Base-by-base conservation (phyloP, 2,888 invertebrate species). In the Dicyrtomina minuta region DNA sequence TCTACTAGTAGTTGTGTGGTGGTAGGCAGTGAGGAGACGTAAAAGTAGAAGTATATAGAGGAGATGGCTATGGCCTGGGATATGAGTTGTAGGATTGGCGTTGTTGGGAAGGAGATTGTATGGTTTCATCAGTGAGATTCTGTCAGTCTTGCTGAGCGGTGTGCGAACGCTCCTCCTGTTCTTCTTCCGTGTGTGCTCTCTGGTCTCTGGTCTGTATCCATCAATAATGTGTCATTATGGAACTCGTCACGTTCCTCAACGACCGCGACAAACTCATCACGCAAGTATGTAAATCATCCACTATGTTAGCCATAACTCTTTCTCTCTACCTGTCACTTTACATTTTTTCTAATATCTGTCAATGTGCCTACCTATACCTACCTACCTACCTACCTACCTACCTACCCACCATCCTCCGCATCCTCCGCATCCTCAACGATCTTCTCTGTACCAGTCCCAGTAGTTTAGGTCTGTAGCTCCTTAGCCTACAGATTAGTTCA, bases 241-340 rank as follows among this genome's bases (percentile, higher is more conserved):
- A 66, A 59, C 58, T 66, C 46, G 66, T 66, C 59, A 66, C 66
- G 22, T 66, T 66, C 44, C 66, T 66, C 20, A 64, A 49, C 49
- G 66, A 66, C 56, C 66, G 66, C 44, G 66, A 66, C 59, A 66
- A 66, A 66, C 66, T 66, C 66, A 66, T 66, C 44, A 66, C 66
- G 58, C 66, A 66, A 66, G 66, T 66, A 66, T 59, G n/a, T 33
- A 44, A 27, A 33, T 27, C 41, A 20, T 46, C 27, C 49, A 27
- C 33, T 64, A 22, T 64, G 22, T 46, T n/a, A 46, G 4, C 27
- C 55, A 55, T 55, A 61, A 61, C 44, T 61, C 41, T 43, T 15
- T 44, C 20, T 44, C 20, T 43, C 20, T 44, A 61, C 24, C 44
- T 44, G 46, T 61, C 61, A 61, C 44, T n/a, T 55, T 24, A 10